A percentile compares a stretch with the other conserved stretches of the same genome.
Conservation (phyloP, 1,140 invertebrate species). For the Drosophila carrolli region DNA sequence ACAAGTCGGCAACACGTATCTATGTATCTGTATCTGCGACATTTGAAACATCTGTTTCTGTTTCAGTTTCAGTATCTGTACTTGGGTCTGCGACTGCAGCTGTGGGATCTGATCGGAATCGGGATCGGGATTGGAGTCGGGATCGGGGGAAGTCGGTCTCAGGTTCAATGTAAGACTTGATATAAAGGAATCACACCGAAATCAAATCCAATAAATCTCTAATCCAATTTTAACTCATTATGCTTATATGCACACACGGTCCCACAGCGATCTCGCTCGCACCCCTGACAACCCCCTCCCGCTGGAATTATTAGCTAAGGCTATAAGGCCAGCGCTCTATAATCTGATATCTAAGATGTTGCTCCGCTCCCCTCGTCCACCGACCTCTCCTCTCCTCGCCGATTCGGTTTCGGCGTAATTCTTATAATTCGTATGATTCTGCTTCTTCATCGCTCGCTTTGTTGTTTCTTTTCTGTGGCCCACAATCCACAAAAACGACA, state of each 20-base stretch:
- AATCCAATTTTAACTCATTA: constrained; percentile 83
- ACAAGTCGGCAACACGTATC: neutral
- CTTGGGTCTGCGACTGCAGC: constrained; percentile 20
- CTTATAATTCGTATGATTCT: constrained; percentile 76
- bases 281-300: neutral
- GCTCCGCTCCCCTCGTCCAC: neutral
- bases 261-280: constrained; percentile 30
- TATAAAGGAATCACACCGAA: constrained; percentile 61
- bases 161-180: constrained; percentile 46
- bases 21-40: constrained; percentile 7
- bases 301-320: constrained; percentile 68
- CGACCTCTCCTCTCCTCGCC: constrained; percentile 15
- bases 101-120: constrained; percentile 8
- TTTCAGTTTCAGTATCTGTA: neutral
- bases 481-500: constrained; percentile 52
- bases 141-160: neutral
- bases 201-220: constrained; percentile 77
- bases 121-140: neutral
- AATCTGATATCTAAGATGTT: constrained; percentile 81
- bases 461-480: constrained; percentile 32
- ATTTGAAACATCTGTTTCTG: constrained; percentile 8
- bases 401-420: constrained; percentile 68
- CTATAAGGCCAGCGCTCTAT: constrained; percentile 63
- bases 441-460: constrained; percentile 20
- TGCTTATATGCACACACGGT: constrained; percentile 71